These are phyloP conservation scores for Sarcophaga carnaria DNA, from an alignment of 2,888 invertebrate species.

Conservation along the genomic window DNA sequence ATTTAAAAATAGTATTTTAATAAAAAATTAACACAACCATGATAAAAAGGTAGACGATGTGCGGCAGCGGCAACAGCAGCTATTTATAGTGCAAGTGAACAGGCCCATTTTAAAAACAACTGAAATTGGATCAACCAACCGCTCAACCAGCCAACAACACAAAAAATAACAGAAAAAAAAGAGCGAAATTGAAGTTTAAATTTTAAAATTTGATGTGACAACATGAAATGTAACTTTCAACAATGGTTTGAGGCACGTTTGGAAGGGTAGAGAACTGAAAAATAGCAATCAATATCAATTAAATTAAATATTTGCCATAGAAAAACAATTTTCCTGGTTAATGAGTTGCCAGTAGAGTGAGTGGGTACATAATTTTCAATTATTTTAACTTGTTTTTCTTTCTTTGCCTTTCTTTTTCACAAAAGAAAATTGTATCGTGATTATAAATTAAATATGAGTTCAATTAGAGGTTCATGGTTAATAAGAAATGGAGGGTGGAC, in stretches of 20 bases:
- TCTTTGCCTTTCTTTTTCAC: neutral
- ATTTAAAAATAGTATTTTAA: constrained; percentile 47
- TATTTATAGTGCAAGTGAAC: no score
- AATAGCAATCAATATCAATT: constrained; percentile 52
- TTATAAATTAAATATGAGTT: constrained; percentile 42
- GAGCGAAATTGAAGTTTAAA: neutral
- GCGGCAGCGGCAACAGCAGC: neutral
- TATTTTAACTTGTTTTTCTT: constrained; percentile 11
- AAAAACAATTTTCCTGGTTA: constrained; percentile 16
- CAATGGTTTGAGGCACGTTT: neutral
- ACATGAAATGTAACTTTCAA: neutral
- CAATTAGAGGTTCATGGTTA: no score
- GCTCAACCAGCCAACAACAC: neutral
- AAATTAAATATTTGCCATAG: constrained; percentile 8
- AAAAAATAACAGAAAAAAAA: neutral
- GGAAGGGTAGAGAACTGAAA: neutral
- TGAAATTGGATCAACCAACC: neutral
- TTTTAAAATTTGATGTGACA: no score
- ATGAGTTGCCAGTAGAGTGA: no score
- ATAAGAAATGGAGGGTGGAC: no score
- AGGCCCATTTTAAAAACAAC: neutral
- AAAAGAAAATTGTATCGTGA: neutral
- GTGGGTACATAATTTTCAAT: constrained; percentile 29
- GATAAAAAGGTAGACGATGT: constrained; percentile 33
- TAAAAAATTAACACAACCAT: constrained; percentile 60